Conservation (phyloP, 2,113 vertebrate genomes). For the Oncorhynchus masou region DNA sequence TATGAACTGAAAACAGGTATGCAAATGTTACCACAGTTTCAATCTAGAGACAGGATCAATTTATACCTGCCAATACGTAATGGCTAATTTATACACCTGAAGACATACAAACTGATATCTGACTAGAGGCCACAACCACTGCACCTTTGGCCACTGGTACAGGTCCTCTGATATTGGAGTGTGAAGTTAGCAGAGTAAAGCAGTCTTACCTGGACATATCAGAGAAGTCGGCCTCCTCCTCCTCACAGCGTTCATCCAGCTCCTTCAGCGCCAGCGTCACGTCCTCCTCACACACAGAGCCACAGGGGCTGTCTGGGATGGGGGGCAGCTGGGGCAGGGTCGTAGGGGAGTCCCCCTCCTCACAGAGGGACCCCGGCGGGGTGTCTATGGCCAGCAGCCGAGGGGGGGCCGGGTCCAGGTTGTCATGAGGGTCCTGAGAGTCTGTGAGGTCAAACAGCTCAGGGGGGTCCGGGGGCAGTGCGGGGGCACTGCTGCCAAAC, state of each 20-base stretch:
- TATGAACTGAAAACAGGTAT: too few relatives aligned
- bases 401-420: conserved; percentile 75
- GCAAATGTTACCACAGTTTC: too few relatives aligned
- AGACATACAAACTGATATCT: too few relatives aligned
- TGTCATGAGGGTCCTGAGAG: conserved; percentile 70
- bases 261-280: conserved; percentile 94
- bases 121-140: too few relatives aligned
- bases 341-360: conserved; percentile 73
- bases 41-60: too few relatives aligned
- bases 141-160: too few relatives aligned
- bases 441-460: conserved; percentile 82
- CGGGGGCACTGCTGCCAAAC: conserved; percentile 78
- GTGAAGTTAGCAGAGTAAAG: too few relatives aligned
- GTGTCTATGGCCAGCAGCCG: conserved; percentile 78
- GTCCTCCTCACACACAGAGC: conserved; percentile 91
- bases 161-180: too few relatives aligned
- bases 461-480: conserved; percentile 68
- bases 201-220: conserved; percentile 85
- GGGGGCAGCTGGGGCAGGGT: conserved; percentile 29
- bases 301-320: conserved; percentile 80
- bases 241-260: conserved; percentile 94
- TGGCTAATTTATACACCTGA: too few relatives aligned
- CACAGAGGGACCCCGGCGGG: conserved; percentile 85
- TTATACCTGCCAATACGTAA: too few relatives aligned
- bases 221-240: conserved; percentile 92